These are phyloP conservation scores for Zalophus californianus DNA, from an alignment of 2,797 vertebrate genomes.

Conservation along the genomic window DNA sequence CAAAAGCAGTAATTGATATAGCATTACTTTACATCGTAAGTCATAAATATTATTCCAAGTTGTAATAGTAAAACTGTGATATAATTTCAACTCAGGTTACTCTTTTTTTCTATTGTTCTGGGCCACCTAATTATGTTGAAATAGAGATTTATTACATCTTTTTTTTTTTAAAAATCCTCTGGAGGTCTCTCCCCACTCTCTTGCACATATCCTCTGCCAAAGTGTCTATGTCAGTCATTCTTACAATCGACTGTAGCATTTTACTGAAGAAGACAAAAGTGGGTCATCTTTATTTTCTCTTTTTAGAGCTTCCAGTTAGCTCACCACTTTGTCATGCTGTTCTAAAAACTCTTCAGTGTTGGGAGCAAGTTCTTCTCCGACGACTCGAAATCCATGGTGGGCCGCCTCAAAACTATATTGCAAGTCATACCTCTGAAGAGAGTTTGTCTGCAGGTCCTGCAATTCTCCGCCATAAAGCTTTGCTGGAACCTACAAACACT, in stretches of 20 bases:
- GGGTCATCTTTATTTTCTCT: constrained; percentile 65
- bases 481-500: constrained; percentile 97
- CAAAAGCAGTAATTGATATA: background rate
- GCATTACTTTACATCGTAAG: background rate
- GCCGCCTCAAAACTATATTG: constrained; percentile 95
- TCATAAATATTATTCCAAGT: background rate
- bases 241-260: constrained; percentile 1
- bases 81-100: background rate
- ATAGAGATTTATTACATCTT: constrained; percentile 2
- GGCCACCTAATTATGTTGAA: background rate
- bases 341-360: constrained; percentile 96
- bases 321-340: constrained; percentile 96
- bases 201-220: background rate
- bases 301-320: constrained; percentile 95
- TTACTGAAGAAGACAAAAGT: constrained; percentile 7
- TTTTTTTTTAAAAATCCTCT: background rate
- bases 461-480: constrained; percentile 96
- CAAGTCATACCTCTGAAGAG: constrained; percentile 91
- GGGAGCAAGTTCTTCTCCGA: constrained; percentile 97
- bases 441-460: constrained; percentile 93
- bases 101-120: background rate
- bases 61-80: background rate
- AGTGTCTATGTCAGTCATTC: constrained; percentile 17
- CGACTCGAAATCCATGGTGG: constrained; percentile 96
- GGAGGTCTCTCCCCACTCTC: background rate